These are phyloP conservation scores for Mimumesa dahlbomi DNA, from an alignment of 2,888 invertebrate genomes.

Conservation along the genomic window DNA sequence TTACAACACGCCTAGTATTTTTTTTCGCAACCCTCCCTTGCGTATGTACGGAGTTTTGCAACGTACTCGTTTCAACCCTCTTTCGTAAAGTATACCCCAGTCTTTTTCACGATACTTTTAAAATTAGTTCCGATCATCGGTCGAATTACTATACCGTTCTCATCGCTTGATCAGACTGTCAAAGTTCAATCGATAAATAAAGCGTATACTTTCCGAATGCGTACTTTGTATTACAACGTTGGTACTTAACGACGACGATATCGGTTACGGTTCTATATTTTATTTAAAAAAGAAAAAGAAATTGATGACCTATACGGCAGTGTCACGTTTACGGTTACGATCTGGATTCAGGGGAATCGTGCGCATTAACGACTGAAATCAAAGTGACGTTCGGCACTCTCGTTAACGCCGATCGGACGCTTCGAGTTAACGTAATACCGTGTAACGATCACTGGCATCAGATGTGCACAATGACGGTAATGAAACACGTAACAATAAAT, in stretches of 20 bases:
- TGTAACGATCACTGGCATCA: conserved; percentile 48
- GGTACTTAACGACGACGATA: not conserved
- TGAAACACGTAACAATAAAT: conserved; percentile 55
- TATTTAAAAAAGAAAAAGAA: too few species aligned
- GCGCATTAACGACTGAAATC: conserved; percentile 11
- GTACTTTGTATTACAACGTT: not conserved
- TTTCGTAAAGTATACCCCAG: not conserved
- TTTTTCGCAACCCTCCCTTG: conserved; percentile 36
- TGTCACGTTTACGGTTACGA: conserved; percentile 15
- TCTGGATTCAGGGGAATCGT: conserved; percentile 14
- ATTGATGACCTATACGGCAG: not conserved
- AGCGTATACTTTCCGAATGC: not conserved
- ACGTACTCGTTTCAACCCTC: conserved; percentile 25
- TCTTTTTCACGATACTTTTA: not conserved
- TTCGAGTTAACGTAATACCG: conserved; percentile 43
- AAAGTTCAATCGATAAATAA: not conserved
- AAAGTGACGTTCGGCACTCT: conserved; percentile 18
- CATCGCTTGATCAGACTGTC: not conserved
- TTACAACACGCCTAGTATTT: conserved; percentile 26
- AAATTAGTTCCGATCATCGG: too few species aligned
- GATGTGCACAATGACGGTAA: conserved; percentile 50
- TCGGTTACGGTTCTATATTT: not conserved
- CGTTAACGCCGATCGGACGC: conserved; percentile 29
- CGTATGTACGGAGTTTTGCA: conserved; percentile 64
- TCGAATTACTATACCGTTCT: not conserved